Evolutionary conservation across 2,888 invertebrate species (phyloP).

Genomic region (Xestoiulus laeticollis): DNA sequence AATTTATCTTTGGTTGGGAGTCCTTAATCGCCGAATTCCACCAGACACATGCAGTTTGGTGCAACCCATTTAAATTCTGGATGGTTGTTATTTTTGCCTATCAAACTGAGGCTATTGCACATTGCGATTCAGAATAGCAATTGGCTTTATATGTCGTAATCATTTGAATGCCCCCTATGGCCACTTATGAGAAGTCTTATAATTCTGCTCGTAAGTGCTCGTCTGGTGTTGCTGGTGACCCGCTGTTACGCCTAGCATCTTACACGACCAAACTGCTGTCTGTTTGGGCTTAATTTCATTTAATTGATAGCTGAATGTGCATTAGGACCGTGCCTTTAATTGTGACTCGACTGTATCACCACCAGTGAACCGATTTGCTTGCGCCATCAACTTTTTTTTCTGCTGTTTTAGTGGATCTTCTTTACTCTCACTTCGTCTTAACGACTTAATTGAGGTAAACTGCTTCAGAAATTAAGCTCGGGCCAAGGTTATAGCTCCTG

Average conservation of each 20-base stretch:
- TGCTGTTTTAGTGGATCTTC: not conserved
- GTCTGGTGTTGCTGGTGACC: not conserved
- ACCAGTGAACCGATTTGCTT: not conserved
- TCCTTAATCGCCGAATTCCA: no score
- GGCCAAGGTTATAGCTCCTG: not conserved
- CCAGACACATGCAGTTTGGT: no score
- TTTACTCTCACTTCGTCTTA: not conserved
- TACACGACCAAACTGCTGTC: not conserved
- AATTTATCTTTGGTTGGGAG: no score
- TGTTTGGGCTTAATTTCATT: constrained; percentile 26
- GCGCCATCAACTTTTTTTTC: not conserved
- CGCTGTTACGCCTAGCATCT: not conserved
- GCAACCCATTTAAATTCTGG: no score
- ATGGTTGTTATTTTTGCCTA: no score
- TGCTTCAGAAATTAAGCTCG: not conserved
- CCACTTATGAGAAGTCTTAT: not conserved
- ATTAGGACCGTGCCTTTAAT: not conserved
- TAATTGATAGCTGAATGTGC: constrained; percentile 12
- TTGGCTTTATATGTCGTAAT: not conserved
- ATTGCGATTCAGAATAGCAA: not conserved
- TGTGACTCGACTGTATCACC: not conserved
- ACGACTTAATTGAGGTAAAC: constrained; percentile 4
- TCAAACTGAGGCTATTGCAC: not conserved
- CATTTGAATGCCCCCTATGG: constrained; percentile 3
- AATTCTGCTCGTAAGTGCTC: not conserved